Percentiles rank a stretch among this genome's conserved stretches.
phyloP scores from a whole-genome alignment of 2,888 invertebrate genomes.

The Elaeidobius kamerunicus region DNA sequence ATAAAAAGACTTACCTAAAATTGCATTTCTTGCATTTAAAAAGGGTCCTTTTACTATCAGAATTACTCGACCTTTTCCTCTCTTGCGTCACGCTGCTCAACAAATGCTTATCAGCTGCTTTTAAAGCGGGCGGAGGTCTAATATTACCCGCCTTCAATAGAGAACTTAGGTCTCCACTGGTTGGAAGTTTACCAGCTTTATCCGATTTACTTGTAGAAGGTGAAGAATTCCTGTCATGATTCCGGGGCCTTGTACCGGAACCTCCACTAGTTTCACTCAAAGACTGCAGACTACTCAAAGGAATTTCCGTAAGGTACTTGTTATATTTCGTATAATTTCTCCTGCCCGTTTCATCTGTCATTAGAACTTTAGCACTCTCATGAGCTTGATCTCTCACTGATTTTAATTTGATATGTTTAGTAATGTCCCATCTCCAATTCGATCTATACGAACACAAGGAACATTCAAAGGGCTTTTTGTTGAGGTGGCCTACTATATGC shows the following conservation, averaged over 20 bases:
- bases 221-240: slow-evolving; percentile 40
- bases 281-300: slow-evolving; percentile 44
- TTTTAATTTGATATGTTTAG: slow-evolving; percentile 91
- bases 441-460: slow-evolving; percentile 90
- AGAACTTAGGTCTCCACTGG: slow-evolving; percentile 41
- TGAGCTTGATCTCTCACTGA: slow-evolving; percentile 81
- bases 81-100: slow-evolving; percentile 45
- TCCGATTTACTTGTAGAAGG: slow-evolving; percentile 35
- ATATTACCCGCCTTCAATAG: slow-evolving; percentile 35
- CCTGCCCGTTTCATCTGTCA: slow-evolving; percentile 89
- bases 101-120: slow-evolving; percentile 57
- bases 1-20: slow-evolving; percentile 63
- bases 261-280: slow-evolving; percentile 48
- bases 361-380: slow-evolving; percentile 75
- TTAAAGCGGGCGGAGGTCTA: slow-evolving; percentile 56
- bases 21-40: slow-evolving; percentile 92
- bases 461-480: slow-evolving; percentile 93
- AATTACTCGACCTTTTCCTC: slow-evolving; percentile 48
- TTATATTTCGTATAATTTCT: slow-evolving; percentile 92
- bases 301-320: slow-evolving; percentile 71
- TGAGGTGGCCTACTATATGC: slow-evolving; percentile 89
- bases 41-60: slow-evolving; percentile 66
- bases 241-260: slow-evolving; percentile 46
- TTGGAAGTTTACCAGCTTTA: slow-evolving; percentile 36
- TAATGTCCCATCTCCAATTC: slow-evolving; percentile 97